phyloP scores from a whole-genome alignment of 2,113 vertebrate species.

The Callipepla squamata region DNA sequence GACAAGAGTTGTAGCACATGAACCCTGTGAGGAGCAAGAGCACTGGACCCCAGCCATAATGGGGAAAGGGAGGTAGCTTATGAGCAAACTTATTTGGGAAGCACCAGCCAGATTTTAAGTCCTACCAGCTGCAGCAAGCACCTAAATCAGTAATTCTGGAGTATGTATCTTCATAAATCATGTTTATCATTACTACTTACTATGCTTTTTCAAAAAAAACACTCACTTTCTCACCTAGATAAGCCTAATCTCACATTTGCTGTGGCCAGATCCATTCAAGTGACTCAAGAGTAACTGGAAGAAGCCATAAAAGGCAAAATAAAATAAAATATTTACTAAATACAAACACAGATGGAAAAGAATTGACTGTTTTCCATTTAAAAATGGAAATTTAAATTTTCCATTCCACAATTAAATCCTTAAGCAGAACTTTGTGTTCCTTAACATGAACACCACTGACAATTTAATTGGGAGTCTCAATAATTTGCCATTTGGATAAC shows the following conservation, averaged over 20 bases:
- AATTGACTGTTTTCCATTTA: not conserved
- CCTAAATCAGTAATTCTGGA: not conserved
- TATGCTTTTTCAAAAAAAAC: not conserved
- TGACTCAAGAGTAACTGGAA: not conserved
- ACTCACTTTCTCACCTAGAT: not conserved
- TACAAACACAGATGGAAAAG: not conserved
- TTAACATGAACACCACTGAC: not conserved
- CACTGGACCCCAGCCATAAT: not conserved
- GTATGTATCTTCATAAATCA: not conserved
- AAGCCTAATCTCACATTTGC: not conserved
- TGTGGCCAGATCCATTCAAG: not conserved
- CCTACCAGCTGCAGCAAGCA: not conserved
- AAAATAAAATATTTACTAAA: not conserved
- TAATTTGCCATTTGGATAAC: not conserved
- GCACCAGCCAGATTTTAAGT: not conserved
- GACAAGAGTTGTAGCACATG: not conserved
- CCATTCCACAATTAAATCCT: not conserved
- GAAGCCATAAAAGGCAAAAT: not conserved
- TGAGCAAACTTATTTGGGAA: not conserved
- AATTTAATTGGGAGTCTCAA: not conserved
- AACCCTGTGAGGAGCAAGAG: not conserved
- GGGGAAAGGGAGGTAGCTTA: not conserved
- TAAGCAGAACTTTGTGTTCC: not conserved
- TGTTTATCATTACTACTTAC: not conserved
- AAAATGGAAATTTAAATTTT: too few species aligned